Percentiles rank a stretch among this genome's conserved stretches.
Evolutionary conservation across 2,888 invertebrate genomes (phyloP).

Genomic region (Meta bourneti): DNA sequence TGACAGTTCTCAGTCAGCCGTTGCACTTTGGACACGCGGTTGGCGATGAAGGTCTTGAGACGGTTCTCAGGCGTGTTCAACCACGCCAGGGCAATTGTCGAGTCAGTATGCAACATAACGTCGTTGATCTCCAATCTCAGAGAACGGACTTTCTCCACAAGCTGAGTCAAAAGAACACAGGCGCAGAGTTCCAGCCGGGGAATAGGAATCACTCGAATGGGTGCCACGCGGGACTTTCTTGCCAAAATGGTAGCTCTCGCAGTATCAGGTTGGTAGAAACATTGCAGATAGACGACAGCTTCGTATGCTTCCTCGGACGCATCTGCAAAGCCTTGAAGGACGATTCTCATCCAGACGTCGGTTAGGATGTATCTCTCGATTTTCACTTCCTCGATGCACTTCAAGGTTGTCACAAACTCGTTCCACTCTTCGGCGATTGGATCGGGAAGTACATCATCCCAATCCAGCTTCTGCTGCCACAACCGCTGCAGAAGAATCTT

Average conservation of each 20-base stretch:
- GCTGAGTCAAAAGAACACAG: neutral
- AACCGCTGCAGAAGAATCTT: neutral
- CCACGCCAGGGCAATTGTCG: neutral
- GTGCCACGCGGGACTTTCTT: slow-evolving; percentile 22
- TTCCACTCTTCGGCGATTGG: neutral
- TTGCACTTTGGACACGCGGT: neutral
- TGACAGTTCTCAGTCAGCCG: neutral
- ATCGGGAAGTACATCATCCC: neutral
- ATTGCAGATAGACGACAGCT: neutral
- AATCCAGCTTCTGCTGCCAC: neutral
- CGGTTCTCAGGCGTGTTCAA: neutral
- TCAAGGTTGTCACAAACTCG: slow-evolving; percentile 5
- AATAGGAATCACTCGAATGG: neutral
- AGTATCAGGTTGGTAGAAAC: neutral
- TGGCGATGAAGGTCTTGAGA: neutral
- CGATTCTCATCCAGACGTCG: neutral
- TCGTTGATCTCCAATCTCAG: neutral
- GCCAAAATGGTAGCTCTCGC: neutral
- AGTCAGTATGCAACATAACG: neutral
- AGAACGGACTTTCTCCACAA: neutral
- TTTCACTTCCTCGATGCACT: slow-evolving; percentile 3
- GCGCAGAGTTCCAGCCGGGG: slow-evolving; percentile 15
- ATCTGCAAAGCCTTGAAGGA: neutral
- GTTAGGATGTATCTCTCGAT: neutral
- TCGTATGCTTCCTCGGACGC: neutral